Base-by-base conservation (phyloP, 2,888 invertebrate genomes). In the Pedicia rivosa region DNA sequence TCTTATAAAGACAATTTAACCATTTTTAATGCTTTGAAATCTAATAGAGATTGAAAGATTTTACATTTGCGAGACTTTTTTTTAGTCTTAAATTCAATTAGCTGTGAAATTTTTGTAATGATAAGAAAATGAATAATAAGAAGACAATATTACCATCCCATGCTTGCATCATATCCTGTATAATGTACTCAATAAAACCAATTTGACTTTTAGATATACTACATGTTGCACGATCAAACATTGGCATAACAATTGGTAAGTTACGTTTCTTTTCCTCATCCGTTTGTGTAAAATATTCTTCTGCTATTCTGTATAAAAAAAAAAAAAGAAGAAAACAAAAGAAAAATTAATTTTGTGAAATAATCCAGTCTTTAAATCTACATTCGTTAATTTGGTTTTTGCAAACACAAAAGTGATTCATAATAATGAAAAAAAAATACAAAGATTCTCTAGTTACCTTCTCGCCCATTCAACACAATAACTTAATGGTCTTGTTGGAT, bases 121-220 rank as follows among this genome's bases (percentile, higher is more conserved):
- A n/a, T n/a, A n/a, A n/a, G n/a, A n/a, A n/a, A n/a, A n/a, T n/a
- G n/a, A n/a, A n/a, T n/a, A n/a, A n/a, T 9, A 22, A 20, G 20
- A 36, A 63, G n/a, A n/a, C n/a, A n/a, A n/a, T n/a, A 69, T 63
- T 51, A 84, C 91, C 82, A 55, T 92, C 82, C 92, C 94, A 97
- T 20, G 90, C 87, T 54, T 92, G 90, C 67, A 95, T 88, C 88
- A 97, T 92, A 54, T 92, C 92, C 50, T 86, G 86, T 50, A 95
- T 91, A 55, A 97, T 97, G 64, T 83, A 92, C 62, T 97, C 97
- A 45, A 94, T 83, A 64, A 97, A 97, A 39, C 92, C 91, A 51
- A 91, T 88, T 67, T 97, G 97, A 41, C 94, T 91, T 64, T 92
- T 87, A 37, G 97, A 94, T 56, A 98, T 87, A 52, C 92, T 94